Base-by-base conservation (phyloP, 2,888 invertebrate species). In the Drosophila mercatorum region DNA sequence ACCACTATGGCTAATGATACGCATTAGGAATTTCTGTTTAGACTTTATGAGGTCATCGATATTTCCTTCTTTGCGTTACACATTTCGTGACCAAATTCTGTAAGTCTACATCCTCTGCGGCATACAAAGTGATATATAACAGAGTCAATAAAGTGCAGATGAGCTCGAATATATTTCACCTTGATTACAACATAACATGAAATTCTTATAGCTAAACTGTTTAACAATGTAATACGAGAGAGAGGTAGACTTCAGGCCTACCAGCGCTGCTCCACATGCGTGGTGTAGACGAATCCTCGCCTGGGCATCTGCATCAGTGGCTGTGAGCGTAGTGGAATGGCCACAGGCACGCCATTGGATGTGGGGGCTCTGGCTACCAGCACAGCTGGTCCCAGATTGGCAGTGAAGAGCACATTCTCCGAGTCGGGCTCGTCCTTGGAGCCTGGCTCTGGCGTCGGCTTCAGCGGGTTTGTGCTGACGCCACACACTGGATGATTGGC, bases 401-500 rank as follows among this genome's bases (percentile, higher is more conserved):
- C 78, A 2, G 81, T 88, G 10, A 89, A 68, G 17, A 83, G 64
- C 10, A 91, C 91, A 57, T 79, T 81, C 28, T 91, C 92, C 1
- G 91, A 72, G 57, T 91, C 91, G 11, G 91, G 91, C 36, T 92
- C 84, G 44, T 77, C 79, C 40, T 80, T 75, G 51, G 84, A 76
- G 26, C 83, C 89, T 0, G 88, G 81, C 38, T 83, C 78, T 0
- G 92, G 92, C 6, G 84, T 90, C 44, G 92, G 92, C 55, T 80
- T 81, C 36, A 91, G 52, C 5, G 92, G 92, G 70, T 91, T 78
- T 5, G 87, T 90, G 68, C 90, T 91, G 5, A 87, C 85, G 6
- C 91, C 92, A 28, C 91, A 91, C 5, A 79, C 75, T 0, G 91
- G 92, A 81, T 91, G 82, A 36, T 88, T 80, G 17, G 83, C 79